Conservation (phyloP, 2,888 invertebrate species). For the Microchrysa polita region DNA sequence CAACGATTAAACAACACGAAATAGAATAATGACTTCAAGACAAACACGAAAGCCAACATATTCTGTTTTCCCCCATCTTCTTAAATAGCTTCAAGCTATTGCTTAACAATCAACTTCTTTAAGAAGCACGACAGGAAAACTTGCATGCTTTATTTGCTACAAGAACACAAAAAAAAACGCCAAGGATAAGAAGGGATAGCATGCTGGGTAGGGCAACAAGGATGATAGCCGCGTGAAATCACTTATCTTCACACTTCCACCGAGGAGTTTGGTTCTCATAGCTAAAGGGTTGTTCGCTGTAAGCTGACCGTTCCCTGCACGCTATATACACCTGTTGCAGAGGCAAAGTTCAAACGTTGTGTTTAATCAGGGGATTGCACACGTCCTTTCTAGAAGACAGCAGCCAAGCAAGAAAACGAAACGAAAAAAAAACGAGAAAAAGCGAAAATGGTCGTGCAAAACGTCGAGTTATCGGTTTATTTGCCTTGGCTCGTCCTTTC, state of each 20-base stretch:
- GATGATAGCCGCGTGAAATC: constrained; percentile 43
- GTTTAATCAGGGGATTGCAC: constrained; percentile 7
- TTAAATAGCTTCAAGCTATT: constrained; percentile 21
- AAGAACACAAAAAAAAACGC: neutral
- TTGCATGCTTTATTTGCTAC: constrained; percentile 6
- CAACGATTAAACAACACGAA: constrained; percentile 33
- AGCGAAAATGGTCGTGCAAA: neutral
- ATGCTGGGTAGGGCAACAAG: neutral
- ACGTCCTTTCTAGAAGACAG: neutral
- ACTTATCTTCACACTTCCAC: constrained; percentile 43
- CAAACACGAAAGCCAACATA: constrained; percentile 2
- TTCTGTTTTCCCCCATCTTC: neutral
- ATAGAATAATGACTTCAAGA: neutral
- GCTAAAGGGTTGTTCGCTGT: constrained; percentile 33
- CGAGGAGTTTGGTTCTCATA: constrained; percentile 11
- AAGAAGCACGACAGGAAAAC: constrained; percentile 1
- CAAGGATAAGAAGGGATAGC: neutral
- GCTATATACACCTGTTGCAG: constrained; percentile 43
- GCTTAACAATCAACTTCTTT: neutral
- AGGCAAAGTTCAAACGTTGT: neutral
- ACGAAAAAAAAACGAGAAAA: too few relatives aligned
- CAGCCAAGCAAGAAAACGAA: neutral
- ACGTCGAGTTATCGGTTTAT: constrained; percentile 22
- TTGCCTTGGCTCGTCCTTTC: constrained; percentile 30
- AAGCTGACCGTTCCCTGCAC: constrained; percentile 40